Evolutionary conservation across 92 coral and sea anemone genomes (phyloP).

Genomic region (Anthopleura xanthogrammica): DNA sequence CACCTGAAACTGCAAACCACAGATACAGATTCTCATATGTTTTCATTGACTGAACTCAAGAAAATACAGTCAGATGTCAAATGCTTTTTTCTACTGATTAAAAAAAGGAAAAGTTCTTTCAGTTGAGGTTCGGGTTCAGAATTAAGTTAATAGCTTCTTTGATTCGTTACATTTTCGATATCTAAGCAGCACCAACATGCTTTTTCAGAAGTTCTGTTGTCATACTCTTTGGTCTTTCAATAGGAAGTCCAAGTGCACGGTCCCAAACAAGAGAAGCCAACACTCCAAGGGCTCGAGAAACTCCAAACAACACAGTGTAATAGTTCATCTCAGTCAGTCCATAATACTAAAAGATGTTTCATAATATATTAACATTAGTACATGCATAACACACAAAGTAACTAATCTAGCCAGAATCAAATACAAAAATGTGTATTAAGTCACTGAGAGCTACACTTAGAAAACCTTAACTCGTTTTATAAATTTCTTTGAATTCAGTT

Average conservation of each 20-base stretch:
- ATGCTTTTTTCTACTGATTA: not conserved
- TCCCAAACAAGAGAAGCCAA: conserved; percentile 95
- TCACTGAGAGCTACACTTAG: no score
- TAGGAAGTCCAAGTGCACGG: conserved; percentile 88
- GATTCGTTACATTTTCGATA: not conserved
- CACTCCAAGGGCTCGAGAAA: conserved; percentile 95
- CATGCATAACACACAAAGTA: not conserved
- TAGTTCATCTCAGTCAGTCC: conserved; percentile 95
- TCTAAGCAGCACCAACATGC: conserved; percentile 19
- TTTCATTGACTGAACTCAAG: not conserved
- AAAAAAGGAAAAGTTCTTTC: not conserved
- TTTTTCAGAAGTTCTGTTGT: conserved; percentile 84
- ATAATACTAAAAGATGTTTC: conserved; percentile 60
- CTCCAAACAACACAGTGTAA: conserved; percentile 97
- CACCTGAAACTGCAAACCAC: not conserved
- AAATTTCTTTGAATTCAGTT: no score
- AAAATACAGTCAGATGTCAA: not conserved
- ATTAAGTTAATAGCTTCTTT: not conserved
- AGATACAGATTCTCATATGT: not conserved
- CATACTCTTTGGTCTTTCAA: conserved; percentile 97
- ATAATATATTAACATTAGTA: not conserved
- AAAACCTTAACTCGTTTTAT: no score
- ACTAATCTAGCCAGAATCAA: no score
- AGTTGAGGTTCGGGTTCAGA: not conserved
- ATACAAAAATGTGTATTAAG: no score